These are phyloP conservation scores for Phyllotreta striolata DNA, from an alignment of 2,888 invertebrate genomes.

Conservation along the genomic window DNA sequence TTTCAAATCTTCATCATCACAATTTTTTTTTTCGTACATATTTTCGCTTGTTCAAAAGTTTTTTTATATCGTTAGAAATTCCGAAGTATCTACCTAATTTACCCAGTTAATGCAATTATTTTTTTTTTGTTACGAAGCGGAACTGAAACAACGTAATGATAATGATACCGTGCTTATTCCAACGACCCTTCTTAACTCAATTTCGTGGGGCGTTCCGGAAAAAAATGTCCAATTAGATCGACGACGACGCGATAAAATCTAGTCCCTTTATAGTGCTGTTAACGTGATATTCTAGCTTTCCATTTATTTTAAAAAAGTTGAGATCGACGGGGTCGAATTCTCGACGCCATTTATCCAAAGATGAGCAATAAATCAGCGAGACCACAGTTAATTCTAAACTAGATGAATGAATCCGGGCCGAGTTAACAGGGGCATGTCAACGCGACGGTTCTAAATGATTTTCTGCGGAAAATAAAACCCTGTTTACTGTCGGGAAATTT, in stretches of 20 bases:
- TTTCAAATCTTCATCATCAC: too few relatives aligned
- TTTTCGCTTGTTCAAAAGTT: too few relatives aligned
- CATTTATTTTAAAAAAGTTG: constrained; percentile 25
- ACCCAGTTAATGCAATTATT: too few relatives aligned
- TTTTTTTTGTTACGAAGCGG: too few relatives aligned
- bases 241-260: constrained; percentile 6
- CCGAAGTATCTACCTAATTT: too few relatives aligned
- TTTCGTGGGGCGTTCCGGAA: neutral
- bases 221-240: constrained; percentile 9
- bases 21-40: too few relatives aligned
- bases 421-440: neutral
- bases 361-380: constrained; percentile 30
- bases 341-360: constrained; percentile 25
- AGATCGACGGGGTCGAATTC: constrained; percentile 23
- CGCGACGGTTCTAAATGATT: constrained; percentile 12
- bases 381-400: constrained; percentile 26
- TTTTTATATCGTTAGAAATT: too few relatives aligned
- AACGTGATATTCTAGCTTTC: constrained; percentile 1
- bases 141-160: too few relatives aligned
- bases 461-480: constrained; percentile 5
- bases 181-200: neutral
- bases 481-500: too few relatives aligned
- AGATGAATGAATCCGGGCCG: constrained; percentile 19
- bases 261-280: neutral
- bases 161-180: too few relatives aligned